phyloP scores from a whole-genome alignment of 2,797 vertebrate genomes.

The Petrocephalus schoutedeni region DNA sequence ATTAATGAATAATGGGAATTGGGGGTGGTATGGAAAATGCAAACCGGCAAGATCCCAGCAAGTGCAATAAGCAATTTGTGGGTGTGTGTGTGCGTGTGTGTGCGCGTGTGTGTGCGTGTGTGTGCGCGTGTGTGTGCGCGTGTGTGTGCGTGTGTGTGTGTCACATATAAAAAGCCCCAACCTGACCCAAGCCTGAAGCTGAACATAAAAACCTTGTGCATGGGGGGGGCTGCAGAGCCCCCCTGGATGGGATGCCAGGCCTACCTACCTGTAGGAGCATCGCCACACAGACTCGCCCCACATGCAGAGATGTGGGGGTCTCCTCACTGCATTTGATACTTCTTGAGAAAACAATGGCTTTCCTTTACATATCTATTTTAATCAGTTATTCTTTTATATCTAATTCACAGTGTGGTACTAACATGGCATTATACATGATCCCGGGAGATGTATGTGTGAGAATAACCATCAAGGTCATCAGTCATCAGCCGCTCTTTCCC shows the following conservation, averaged over 20 bases:
- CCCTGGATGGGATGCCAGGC: neutral
- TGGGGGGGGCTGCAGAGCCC: neutral
- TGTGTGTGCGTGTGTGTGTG: too few relatives aligned
- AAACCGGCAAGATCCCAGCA: neutral
- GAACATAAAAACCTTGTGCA: neutral
- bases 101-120: too few relatives aligned
- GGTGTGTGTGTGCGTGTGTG: too few relatives aligned
- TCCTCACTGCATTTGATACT: neutral
- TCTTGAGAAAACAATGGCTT: slow-evolving; percentile 32
- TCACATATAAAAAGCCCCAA: neutral
- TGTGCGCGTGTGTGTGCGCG: too few relatives aligned
- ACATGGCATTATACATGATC: neutral
- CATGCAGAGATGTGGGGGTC: neutral
- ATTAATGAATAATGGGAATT: neutral
- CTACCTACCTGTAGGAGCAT: neutral
- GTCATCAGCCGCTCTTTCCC: neutral
- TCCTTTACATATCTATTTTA: neutral
- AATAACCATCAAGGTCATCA: slow-evolving; percentile 8
- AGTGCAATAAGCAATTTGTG: neutral
- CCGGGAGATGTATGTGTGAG: slow-evolving; percentile 24
- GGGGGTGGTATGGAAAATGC: neutral
- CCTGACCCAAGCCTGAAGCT: neutral
- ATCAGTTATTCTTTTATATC: neutral
- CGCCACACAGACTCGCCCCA: neutral
- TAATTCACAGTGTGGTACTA: neutral